A percentile compares a stretch with the other conserved stretches of the same genome.
These are phyloP conservation scores for Nesoenas mayeri DNA, from an alignment of 2,113 vertebrate genomes.

Conservation along the genomic window DNA sequence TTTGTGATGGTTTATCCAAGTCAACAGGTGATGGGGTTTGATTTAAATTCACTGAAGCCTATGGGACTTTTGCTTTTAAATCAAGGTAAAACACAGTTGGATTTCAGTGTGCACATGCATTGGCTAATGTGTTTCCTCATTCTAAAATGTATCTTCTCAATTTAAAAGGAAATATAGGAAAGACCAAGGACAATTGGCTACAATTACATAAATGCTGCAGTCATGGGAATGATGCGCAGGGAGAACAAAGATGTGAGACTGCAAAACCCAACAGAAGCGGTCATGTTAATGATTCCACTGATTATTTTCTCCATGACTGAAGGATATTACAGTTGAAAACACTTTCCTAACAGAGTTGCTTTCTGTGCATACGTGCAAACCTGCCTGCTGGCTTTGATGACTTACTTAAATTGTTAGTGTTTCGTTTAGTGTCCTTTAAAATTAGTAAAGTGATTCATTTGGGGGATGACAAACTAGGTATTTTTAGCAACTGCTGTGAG, in stretches of 20 bases:
- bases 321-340: not conserved
- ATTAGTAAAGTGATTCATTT: not conserved
- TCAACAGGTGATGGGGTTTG: not conserved
- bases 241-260: not conserved
- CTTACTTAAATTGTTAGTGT: not conserved
- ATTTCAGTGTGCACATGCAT: not conserved
- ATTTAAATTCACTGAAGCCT: not conserved
- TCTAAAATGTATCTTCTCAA: accelerated
- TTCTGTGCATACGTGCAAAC: not conserved
- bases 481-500: not conserved
- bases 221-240: not conserved
- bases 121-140: not conserved
- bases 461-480: not conserved
- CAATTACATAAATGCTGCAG: not conserved
- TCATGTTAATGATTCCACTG: not conserved
- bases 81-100: not conserved
- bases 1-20: not conserved
- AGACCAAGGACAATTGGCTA: not conserved
- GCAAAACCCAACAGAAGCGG: accelerated
- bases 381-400: not conserved
- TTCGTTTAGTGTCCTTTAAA: not conserved
- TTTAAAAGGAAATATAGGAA: not conserved
- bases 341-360: too few species aligned
- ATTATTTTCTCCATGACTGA: not conserved
- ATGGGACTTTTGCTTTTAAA: not conserved